Evolutionary conservation across 2,888 invertebrate species (phyloP), one percentile per base, ranked within the genome.

Genomic region (Lamproptera curius): DNA sequence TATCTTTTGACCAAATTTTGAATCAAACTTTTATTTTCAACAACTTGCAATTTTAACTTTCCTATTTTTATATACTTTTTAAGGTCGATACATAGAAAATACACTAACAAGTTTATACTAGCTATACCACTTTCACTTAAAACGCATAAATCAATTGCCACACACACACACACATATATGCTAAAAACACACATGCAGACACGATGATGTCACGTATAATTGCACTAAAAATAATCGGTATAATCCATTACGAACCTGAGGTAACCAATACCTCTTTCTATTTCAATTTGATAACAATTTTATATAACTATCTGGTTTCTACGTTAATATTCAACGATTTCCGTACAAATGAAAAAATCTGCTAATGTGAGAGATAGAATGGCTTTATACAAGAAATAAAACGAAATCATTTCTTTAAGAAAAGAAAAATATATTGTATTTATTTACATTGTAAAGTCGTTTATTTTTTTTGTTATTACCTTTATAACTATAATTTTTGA

Each of bases 81-180:
- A 48, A 42, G 38, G 34, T 42, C n/a, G 26, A 16, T 31, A 34
- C 13, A 23, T 48, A 42, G 42, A 33, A 42, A 39, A 33, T 16
- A 47, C 23, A 28, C 33, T 48, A 42, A 41, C 36, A 31, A 36
- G 46, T 41, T 42, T 47, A 17, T 28, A 20, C 46, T 16, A 26
- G 42, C 34, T 42, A 48, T 39, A 42, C 48, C 42, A 48, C 48
- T 48, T 48, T 48, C 48, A 48, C 48, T 48, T 38, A 48, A 42
- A 42, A 38, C 34, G 35, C 48, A 48, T 48, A 42, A 42, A 48
- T 48, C 42, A 42, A 48, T 48, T 39, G 38, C 13, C 14, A 38
- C 26, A 42, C 47, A 47, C 36, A 38, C 42, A 48, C n/a, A 2
- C 11, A 34, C 16, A 1, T n/a, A n/a, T n/a, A n/a, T n/a, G n/a